phyloP scores from a whole-genome alignment of 2,113 vertebrate genomes.

The Manacus vitellinus region DNA sequence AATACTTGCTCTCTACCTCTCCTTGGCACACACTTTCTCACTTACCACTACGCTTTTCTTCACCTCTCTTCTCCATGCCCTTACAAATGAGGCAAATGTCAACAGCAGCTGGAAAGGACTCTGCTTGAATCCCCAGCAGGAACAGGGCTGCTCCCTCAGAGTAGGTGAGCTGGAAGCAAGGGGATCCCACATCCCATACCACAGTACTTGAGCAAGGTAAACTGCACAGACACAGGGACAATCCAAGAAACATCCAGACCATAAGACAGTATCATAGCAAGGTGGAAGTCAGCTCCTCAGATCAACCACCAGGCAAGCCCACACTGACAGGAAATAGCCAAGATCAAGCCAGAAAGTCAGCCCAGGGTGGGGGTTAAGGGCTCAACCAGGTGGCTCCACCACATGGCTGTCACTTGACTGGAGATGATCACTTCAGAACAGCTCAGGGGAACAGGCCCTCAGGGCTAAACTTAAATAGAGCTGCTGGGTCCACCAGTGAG shows the following conservation, averaged over 20 bases:
- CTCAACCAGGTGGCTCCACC: neutral
- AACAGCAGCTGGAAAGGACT: neutral
- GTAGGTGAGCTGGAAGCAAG: neutral
- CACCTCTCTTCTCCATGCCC: neutral
- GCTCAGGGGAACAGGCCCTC: rapidly evolving
- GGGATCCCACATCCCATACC: neutral
- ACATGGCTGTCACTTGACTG: neutral
- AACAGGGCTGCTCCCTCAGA: neutral
- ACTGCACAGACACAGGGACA: neutral
- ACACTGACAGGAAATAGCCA: neutral
- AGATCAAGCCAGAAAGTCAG: neutral
- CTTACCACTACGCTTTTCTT: neutral
- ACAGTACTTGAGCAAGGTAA: neutral
- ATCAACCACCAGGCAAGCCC: neutral
- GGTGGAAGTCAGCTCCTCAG: neutral
- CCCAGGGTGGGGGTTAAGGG: neutral
- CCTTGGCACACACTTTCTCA: neutral
- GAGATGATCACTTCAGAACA: neutral
- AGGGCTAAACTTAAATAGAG: neutral
- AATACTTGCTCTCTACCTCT: neutral
- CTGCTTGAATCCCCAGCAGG: neutral
- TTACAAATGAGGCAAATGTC: neutral
- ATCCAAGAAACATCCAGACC: neutral
- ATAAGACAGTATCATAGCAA: neutral
- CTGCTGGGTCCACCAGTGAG: neutral